Evolutionary conservation across 1,140 invertebrate genomes (phyloP).

Genomic region (Drosophila nigromelanica): DNA sequence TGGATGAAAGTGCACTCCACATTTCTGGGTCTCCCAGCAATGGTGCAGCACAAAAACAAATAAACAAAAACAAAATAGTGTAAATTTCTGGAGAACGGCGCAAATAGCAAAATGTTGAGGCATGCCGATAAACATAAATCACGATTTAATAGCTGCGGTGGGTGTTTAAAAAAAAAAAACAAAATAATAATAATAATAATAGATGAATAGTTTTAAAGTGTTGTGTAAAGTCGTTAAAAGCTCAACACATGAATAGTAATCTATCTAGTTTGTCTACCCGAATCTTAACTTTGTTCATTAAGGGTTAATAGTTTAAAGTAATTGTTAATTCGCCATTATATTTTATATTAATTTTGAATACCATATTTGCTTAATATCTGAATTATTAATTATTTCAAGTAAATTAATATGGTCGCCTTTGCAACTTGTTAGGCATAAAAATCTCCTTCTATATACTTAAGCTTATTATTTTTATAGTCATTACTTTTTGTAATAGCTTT

Average conservation of each 20-base stretch:
- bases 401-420: too few relatives aligned
- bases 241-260: not conserved
- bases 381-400: too few relatives aligned
- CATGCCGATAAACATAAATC: slow-evolving; percentile 30
- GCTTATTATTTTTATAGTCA: too few relatives aligned
- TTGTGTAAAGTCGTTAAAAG: not conserved
- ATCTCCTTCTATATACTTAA: too few relatives aligned
- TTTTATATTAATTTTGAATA: too few relatives aligned
- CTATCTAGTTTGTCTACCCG: not conserved
- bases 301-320: too few relatives aligned
- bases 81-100: slow-evolving; percentile 20
- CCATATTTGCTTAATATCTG: too few relatives aligned
- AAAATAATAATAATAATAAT: not conserved
- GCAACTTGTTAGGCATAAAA: too few relatives aligned
- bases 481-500: too few relatives aligned
- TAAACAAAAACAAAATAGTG: slow-evolving; percentile 52
- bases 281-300: not conserved
- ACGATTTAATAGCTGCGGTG: slow-evolving; percentile 9
- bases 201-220: not conserved
- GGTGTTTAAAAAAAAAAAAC: not conserved
- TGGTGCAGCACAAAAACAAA: slow-evolving; percentile 38
- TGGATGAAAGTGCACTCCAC: slow-evolving; percentile 5
- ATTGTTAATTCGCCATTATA: too few relatives aligned
- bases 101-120: slow-evolving; percentile 69
- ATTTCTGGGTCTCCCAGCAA: slow-evolving; percentile 2